These are phyloP conservation scores for Eulemur albifrons DNA, from an alignment of 2,797 vertebrate species.

Conservation along the genomic window DNA sequence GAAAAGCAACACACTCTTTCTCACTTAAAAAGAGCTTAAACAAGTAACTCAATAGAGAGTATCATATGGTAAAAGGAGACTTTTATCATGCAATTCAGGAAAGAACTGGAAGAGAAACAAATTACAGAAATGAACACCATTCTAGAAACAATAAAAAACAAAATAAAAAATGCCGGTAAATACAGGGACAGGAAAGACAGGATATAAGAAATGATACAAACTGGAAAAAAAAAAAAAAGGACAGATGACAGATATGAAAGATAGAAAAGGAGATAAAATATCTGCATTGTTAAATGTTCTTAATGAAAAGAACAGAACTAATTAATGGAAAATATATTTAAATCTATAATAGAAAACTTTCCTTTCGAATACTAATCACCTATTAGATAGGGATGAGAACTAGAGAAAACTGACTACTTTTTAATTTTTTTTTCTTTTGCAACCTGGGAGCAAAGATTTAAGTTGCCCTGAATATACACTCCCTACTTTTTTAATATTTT, in stretches of 20 bases:
- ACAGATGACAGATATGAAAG: not conserved
- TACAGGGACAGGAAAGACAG: not conserved
- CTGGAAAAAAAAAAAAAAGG: not conserved
- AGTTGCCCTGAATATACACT: no score
- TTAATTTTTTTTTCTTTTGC: not conserved
- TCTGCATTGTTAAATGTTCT: not conserved
- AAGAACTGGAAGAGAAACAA: not conserved
- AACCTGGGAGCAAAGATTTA: no score
- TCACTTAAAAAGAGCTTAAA: not conserved
- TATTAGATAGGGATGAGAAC: not conserved
- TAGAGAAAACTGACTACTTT: not conserved
- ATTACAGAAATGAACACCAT: not conserved
- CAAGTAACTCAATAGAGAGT: not conserved
- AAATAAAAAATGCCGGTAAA: slow-evolving; percentile 13
- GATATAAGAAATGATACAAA: not conserved
- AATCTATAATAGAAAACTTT: not conserved
- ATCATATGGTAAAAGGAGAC: not conserved
- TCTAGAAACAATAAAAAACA: not conserved
- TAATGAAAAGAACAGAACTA: not conserved
- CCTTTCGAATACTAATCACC: not conserved
- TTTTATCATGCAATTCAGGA: not conserved
- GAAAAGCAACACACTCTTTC: not conserved
- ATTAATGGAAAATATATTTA: not conserved
- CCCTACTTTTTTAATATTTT: not conserved
- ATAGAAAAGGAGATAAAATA: not conserved